Percentiles rank a stretch among this genome's conserved stretches.
These are phyloP conservation scores for Carpatolechia fugitivella DNA, from an alignment of 2,888 invertebrate genomes.

Conservation along the genomic window DNA sequence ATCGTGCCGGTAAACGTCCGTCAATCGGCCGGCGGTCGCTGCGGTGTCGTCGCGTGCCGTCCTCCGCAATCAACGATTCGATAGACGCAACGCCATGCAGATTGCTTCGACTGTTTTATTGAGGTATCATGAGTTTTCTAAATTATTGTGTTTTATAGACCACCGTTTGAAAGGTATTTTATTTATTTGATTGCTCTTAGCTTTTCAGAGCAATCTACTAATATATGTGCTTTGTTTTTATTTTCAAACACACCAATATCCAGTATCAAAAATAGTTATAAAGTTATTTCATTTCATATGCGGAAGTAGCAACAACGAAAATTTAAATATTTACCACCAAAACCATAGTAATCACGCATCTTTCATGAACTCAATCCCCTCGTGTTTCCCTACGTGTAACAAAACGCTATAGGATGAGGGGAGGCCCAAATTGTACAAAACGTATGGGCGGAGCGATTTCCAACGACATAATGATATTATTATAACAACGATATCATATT, in stretches of 20 bases:
- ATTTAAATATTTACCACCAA: slow-evolving; percentile 11
- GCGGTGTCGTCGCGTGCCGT: slow-evolving; percentile 45
- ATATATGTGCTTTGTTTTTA: too few relatives aligned
- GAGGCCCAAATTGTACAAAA: slow-evolving; percentile 61
- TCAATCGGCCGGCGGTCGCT: slow-evolving; percentile 39
- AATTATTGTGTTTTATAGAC: slow-evolving; percentile 17
- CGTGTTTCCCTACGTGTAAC: slow-evolving; percentile 33
- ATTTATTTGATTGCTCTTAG: too few relatives aligned
- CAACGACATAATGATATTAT: slow-evolving; percentile 62
- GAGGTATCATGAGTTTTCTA: slow-evolving; percentile 44
- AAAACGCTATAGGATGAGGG: slow-evolving; percentile 52
- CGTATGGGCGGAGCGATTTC: slow-evolving; percentile 64
- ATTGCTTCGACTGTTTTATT: slow-evolving; percentile 34
- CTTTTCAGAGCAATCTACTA: too few relatives aligned
- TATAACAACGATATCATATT: slow-evolving; percentile 34
- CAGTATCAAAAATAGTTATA: too few relatives aligned
- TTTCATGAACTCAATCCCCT: slow-evolving; percentile 10
- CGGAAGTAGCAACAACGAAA: not conserved
- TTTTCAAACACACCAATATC: too few relatives aligned
- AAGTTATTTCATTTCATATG: too few relatives aligned
- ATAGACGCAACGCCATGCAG: slow-evolving; percentile 39
- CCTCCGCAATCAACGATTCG: slow-evolving; percentile 61
- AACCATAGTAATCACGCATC: slow-evolving; percentile 11
- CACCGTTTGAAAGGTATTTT: slow-evolving; percentile 19
- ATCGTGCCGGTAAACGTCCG: slow-evolving; percentile 48